A percentile compares a stretch with the other conserved stretches of the same genome.
Conservation (phyloP, 1,140 invertebrate genomes). For the Sycophaga agraensis region DNA sequence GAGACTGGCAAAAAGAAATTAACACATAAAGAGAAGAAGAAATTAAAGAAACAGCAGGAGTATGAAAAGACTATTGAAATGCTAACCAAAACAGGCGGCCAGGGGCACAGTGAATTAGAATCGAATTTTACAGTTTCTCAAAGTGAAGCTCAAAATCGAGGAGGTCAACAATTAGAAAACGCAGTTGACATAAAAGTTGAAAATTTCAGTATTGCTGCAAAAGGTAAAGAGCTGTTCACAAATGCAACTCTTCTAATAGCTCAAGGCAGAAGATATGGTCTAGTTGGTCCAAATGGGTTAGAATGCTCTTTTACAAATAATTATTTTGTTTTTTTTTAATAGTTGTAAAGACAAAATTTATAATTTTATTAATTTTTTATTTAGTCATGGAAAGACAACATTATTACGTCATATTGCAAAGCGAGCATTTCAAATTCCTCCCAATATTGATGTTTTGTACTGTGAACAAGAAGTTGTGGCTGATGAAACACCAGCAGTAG, state of each 20-base stretch:
- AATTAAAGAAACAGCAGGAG: constrained; percentile 88
- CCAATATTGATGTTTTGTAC: constrained; percentile 95
- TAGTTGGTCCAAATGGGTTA: constrained; percentile 97
- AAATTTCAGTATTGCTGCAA: constrained; percentile 96
- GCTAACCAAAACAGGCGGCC: constrained; percentile 83
- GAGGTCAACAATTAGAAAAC: constrained; percentile 84
- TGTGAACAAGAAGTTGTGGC: constrained; percentile 99
- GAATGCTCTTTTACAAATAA: constrained; percentile 28
- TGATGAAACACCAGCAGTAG: constrained; percentile 87
- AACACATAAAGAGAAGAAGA: constrained; percentile 94
- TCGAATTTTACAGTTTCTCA: constrained; percentile 97
- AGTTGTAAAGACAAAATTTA: background rate
- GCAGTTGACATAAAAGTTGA: constrained; percentile 98
- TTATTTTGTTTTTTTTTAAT: background rate
- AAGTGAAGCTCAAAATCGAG: constrained; percentile 44
- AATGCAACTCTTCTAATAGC: constrained; percentile 96
- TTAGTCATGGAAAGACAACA: constrained; percentile 97
- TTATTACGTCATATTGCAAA: constrained; percentile 89
- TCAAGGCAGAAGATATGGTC: constrained; percentile 90
- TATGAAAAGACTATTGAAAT: constrained; percentile 90
- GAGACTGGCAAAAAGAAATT: constrained; percentile 64
- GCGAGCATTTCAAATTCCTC: constrained; percentile 87
- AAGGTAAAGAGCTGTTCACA: constrained; percentile 96
- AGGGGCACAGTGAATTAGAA: constrained; percentile 84
- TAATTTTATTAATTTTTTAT: constrained; percentile 22